Evolutionary conservation across 2,888 invertebrate genomes (phyloP), one percentile per base, ranked within the genome.

Genomic region (Conistra vaccinii): DNA sequence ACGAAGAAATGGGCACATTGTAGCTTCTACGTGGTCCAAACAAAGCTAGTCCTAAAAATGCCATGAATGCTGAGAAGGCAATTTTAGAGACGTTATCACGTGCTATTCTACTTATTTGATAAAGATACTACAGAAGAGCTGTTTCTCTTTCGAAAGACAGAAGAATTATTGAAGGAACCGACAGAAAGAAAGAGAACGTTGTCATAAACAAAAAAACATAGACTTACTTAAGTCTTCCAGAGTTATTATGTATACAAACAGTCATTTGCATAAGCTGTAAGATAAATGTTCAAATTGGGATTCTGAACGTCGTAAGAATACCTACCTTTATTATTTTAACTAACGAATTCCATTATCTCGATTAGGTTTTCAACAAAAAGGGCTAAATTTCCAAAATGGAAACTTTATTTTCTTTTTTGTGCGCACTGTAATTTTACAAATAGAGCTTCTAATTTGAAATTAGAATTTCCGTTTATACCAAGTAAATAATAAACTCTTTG

Each of bases 301-400:
- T 74, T 12, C 29, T n/a, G n/a, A 53, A 67, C 42, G 29, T 45
- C 23, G 42, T 48, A 65, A 23, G 20, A 35, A 23, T n/a, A 48
- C 45, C 42, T 12, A 42, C 17, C 35, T 76, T 45, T 53, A 60
- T 71, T 53, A 7, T 77, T 71, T 29, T 65, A 60, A n/a, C 29
- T 55, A 42, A 67, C 42, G 55, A 42, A 53, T 74, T 68, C 62
- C 57, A 78, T 80, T 78, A 74, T 58, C 67, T 63, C 42, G 57
- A 42, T 67, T 55, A 39, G 10, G 9, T 67, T 51, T 48, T 53
- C 65, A 66, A 61, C 60, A 55, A 65, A 65, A 23, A 23, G 5
- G n/a, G 29, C 42, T 63, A 45, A 10, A n/a, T 68, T 63, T 35
- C 7, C 7, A 35, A 63, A 69, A 4, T 5, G 42, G 48, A 23